A percentile compares a stretch with the other conserved stretches of the same genome.
Evolutionary conservation across 1,140 invertebrate species (phyloP).

Genomic region (Drosophila ambigua): DNA sequence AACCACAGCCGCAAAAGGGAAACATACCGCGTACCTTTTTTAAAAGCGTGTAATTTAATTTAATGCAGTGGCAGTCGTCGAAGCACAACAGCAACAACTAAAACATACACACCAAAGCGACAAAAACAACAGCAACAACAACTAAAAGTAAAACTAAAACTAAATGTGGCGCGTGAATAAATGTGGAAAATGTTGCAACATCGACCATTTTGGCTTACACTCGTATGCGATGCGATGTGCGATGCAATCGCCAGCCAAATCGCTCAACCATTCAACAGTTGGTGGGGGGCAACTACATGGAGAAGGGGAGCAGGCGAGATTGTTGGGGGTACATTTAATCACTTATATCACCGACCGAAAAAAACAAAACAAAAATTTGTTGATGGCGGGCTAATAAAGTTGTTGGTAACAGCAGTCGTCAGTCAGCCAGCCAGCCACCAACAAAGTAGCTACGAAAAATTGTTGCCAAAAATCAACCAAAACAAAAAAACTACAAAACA

Average conservation of each 20-base stretch:
- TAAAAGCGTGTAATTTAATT: constrained; percentile 65
- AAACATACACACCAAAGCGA: constrained; percentile 7
- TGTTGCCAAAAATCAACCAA: constrained; percentile 57
- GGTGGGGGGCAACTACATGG: background rate
- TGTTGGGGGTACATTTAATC: constrained; percentile 24
- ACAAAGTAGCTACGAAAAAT: constrained; percentile 28
- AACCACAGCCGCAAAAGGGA: constrained; percentile 43
- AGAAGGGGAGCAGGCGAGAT: background rate
- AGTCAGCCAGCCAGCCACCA: background rate
- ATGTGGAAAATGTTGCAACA: constrained; percentile 65
- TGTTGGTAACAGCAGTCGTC: constrained; percentile 43
- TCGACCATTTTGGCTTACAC: constrained; percentile 53
- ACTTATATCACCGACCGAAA: constrained; percentile 49
- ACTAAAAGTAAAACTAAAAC: constrained; percentile 35
- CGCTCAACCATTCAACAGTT: constrained; percentile 44
- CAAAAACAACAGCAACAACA: background rate
- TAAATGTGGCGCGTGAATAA: constrained; percentile 57
- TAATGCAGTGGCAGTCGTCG: constrained; percentile 39
- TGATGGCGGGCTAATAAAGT: constrained; percentile 52
- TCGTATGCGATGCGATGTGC: constrained; percentile 34
- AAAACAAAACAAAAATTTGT: constrained; percentile 54
- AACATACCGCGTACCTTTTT: constrained; percentile 29
- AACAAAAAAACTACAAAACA: constrained; percentile 20
- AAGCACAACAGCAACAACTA: constrained; percentile 28
- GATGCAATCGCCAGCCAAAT: constrained; percentile 57